Percentiles rank a stretch among this genome's conserved stretches.
Evolutionary conservation across 2,113 vertebrate genomes (phyloP).

Genomic region (Isurus oxyrinchus): DNA sequence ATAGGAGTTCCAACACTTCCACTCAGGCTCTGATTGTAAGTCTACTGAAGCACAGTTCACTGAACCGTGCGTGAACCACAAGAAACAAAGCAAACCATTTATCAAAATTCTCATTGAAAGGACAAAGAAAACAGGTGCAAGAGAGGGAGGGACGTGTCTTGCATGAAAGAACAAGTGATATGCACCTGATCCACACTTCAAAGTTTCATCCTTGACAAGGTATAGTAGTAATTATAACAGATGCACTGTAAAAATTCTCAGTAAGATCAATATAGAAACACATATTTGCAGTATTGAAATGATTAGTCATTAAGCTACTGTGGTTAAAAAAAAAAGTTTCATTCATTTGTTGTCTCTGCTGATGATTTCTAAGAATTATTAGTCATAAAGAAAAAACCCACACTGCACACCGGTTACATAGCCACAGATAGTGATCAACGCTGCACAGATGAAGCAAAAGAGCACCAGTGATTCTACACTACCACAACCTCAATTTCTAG

Average conservation of each 20-base stretch:
- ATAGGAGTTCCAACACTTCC: neutral
- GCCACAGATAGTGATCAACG: slow-evolving; percentile 6
- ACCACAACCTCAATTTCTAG: neutral
- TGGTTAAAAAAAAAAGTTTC: neutral
- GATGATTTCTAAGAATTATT: slow-evolving; percentile 30
- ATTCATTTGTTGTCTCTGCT: neutral
- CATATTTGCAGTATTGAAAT: neutral
- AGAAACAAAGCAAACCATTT: neutral
- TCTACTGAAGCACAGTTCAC: neutral
- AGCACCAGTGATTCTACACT: neutral
- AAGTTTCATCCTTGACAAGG: neutral
- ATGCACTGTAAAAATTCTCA: neutral
- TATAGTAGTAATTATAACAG: neutral
- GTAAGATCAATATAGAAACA: neutral
- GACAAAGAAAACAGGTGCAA: neutral
- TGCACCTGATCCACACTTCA: neutral
- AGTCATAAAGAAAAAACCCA: neutral
- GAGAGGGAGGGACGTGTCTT: neutral
- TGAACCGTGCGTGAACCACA: neutral
- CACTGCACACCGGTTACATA: neutral
- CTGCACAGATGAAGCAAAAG: neutral
- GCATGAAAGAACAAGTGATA: neutral
- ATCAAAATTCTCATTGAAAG: neutral
- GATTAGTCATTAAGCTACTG: neutral
- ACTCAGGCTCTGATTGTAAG: neutral